Percentiles rank a stretch among this genome's conserved stretches.
These are phyloP conservation scores for Acrobasis consociella DNA, from an alignment of 2,888 invertebrate species.

Conservation along the genomic window DNA sequence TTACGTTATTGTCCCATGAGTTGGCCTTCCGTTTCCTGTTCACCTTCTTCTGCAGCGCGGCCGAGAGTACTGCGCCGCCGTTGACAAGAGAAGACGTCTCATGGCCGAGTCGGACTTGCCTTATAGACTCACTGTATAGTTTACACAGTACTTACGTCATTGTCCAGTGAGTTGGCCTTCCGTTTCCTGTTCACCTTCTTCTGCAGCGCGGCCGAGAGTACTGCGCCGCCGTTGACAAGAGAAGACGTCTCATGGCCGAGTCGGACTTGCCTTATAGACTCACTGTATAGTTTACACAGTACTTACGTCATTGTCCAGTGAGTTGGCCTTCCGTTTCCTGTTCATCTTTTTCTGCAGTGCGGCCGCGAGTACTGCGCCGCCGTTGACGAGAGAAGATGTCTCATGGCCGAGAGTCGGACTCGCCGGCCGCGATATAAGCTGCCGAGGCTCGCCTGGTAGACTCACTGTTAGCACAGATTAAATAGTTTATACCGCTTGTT, in stretches of 20 bases:
- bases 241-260: constrained; percentile 36
- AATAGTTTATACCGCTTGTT: background rate
- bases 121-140: too few species aligned
- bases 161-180: constrained; percentile 75
- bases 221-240: constrained; percentile 86
- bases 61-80: constrained; percentile 90
- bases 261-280: too few species aligned
- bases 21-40: constrained; percentile 90
- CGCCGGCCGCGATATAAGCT: constrained; percentile 69
- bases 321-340: constrained; percentile 89
- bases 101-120: too few species aligned
- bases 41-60: constrained; percentile 93
- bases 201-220: constrained; percentile 90
- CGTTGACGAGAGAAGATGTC: constrained; percentile 85
- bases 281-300: background rate
- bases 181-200: constrained; percentile 93
- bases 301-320: constrained; percentile 69
- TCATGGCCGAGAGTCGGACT: constrained; percentile 69
- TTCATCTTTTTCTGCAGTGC: constrained; percentile 93
- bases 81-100: constrained; percentile 43
- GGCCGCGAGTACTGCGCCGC: constrained; percentile 90
- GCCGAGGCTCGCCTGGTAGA: constrained; percentile 61
- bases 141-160: too few species aligned
- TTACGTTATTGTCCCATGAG: too few species aligned
- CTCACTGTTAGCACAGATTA: constrained; percentile 33